Percentiles rank a stretch among this genome's conserved stretches.
phyloP scores from a whole-genome alignment of 2,797 vertebrate genomes.

The Cossypha polioptera region DNA sequence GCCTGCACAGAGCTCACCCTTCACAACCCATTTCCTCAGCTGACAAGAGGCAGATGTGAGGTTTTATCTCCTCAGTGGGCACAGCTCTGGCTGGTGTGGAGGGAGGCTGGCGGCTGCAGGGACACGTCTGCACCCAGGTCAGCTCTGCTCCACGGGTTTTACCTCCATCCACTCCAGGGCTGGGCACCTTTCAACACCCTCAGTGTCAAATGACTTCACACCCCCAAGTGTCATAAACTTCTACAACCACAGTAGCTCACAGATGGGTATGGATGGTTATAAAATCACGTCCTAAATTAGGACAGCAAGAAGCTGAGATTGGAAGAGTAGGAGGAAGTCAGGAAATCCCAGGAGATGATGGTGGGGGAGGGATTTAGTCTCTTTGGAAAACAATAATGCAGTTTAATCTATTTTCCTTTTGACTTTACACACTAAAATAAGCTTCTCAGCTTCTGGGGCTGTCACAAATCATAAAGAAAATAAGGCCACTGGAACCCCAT shows the following conservation, averaged over 20 bases:
- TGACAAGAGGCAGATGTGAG: background rate
- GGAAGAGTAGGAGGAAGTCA: conserved; percentile 47
- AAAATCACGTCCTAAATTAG: conserved; percentile 52
- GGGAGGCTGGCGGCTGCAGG: fast-evolving
- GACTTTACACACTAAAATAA: conserved; percentile 50
- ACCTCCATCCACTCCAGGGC: background rate
- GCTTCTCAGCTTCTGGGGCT: conserved; percentile 47
- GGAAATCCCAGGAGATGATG: conserved; percentile 50
- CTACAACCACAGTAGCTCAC: background rate
- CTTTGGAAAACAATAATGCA: conserved; percentile 50
- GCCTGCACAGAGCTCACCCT: background rate
- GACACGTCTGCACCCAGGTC: background rate
- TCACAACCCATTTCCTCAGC: background rate
- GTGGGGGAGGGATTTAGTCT: conserved; percentile 45
- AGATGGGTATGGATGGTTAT: conserved; percentile 16
- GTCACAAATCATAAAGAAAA: conserved; percentile 55
- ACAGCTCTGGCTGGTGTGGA: background rate
- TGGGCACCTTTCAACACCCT: background rate
- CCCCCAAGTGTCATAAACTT: background rate
- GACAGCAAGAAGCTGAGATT: conserved; percentile 32
- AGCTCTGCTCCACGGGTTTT: background rate
- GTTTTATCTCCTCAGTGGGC: background rate
- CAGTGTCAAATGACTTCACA: background rate
- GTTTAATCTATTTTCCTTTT: conserved; percentile 58
- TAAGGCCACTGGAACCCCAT: conserved; percentile 13